A percentile compares a stretch with the other conserved stretches of the same genome.
These are phyloP conservation scores for Conistra vaccinii DNA, from an alignment of 2,888 invertebrate genomes.

Conservation along the genomic window DNA sequence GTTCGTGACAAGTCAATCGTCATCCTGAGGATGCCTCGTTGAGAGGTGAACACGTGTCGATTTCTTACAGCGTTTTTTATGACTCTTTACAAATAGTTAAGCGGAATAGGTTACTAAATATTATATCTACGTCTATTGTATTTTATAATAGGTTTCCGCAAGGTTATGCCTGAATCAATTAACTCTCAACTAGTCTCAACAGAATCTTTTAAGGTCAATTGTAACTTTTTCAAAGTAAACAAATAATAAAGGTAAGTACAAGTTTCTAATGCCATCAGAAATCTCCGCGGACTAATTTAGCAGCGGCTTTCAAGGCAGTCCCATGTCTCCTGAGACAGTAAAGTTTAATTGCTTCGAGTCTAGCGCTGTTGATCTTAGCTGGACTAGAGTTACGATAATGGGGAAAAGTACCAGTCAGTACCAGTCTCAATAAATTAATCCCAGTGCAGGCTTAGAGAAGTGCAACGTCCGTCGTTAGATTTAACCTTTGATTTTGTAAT, in stretches of 20 bases:
- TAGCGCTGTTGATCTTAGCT: constrained; percentile 37
- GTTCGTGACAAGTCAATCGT: no score
- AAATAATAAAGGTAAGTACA: not conserved
- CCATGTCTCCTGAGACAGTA: constrained; percentile 25
- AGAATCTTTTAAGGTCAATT: not conserved
- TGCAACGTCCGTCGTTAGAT: constrained; percentile 3
- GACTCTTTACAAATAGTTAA: no score
- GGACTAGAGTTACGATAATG: constrained; percentile 33
- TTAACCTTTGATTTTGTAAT: not conserved
- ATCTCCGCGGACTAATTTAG: constrained; percentile 30
- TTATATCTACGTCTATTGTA: no score
- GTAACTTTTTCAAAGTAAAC: not conserved
- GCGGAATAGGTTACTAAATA: no score
- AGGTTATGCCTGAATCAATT: no score
- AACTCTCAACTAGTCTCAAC: no score
- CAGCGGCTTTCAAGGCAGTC: constrained; percentile 29
- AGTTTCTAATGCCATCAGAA: constrained; percentile 16
- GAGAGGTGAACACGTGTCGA: no score
- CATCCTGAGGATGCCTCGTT: no score
- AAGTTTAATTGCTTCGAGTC: constrained; percentile 48
- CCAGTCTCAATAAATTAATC: constrained; percentile 20
- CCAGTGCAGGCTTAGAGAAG: constrained; percentile 15
- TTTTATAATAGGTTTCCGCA: no score
- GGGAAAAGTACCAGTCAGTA: not conserved
- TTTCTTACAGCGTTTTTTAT: no score